phyloP scores from a whole-genome alignment of 2,888 invertebrate species.

The Acronicta psi region DNA sequence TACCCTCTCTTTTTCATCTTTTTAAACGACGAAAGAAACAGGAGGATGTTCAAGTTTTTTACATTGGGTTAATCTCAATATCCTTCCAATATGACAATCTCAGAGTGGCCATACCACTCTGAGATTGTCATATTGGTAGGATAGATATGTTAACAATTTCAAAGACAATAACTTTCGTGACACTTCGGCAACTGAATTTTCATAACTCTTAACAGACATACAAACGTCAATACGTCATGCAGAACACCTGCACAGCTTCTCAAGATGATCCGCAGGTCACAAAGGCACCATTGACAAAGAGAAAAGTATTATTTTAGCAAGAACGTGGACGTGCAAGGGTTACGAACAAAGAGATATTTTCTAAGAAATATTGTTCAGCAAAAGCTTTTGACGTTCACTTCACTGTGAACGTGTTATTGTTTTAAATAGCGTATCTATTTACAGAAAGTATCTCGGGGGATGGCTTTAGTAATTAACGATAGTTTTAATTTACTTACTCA shows the following conservation, averaged over 20 bases:
- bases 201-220: no score
- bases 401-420: constrained; percentile 16
- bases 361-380: constrained; percentile 35
- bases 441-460: constrained; percentile 9
- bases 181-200: no score
- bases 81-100: no score
- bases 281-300: constrained; percentile 35
- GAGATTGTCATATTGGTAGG: no score
- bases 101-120: no score
- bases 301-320: constrained; percentile 39
- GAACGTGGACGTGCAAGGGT: constrained; percentile 7
- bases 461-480: constrained; percentile 8
- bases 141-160: no score
- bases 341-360: constrained; percentile 42
- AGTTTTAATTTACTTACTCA: no score
- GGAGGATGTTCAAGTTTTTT: no score
- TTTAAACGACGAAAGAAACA: no score
- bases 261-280: constrained; percentile 15
- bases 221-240: constrained; percentile 7
- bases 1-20: no score
- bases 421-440: constrained; percentile 10
- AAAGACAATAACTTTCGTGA: no score
- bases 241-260: constrained; percentile 7
- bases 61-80: no score
- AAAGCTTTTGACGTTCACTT: constrained; percentile 27